A percentile compares a stretch with the other conserved stretches of the same genome.
Evolutionary conservation across 1,140 invertebrate genomes (phyloP).

Genomic region (Cherax quadricarinatus): DNA sequence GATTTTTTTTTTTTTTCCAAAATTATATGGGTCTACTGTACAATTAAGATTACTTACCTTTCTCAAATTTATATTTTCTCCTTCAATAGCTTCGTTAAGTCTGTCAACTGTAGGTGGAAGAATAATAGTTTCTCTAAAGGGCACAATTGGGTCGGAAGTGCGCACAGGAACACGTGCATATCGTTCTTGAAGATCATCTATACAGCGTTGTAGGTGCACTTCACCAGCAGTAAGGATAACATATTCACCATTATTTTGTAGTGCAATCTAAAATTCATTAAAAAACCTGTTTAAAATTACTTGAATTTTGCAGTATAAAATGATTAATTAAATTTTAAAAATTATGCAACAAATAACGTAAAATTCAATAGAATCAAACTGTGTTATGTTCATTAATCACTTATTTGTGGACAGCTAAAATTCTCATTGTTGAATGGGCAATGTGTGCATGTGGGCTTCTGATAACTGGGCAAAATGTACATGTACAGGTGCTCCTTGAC

Average conservation of each 20-base stretch:
- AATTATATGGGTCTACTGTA: too few species aligned
- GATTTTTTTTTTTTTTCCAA: too few species aligned
- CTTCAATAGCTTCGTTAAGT: slow-evolving; percentile 90
- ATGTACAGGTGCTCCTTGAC: too few species aligned
- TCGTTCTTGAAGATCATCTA: slow-evolving; percentile 87
- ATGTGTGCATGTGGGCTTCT: too few species aligned
- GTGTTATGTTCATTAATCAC: too few species aligned
- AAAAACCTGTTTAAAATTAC: background rate
- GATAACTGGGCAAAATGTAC: too few species aligned
- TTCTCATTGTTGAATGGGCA: too few species aligned
- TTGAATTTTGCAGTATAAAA: background rate
- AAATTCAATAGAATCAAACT: too few species aligned
- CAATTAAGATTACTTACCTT: slow-evolving; percentile 22
- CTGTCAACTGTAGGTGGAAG: slow-evolving; percentile 89
- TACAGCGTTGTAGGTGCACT: slow-evolving; percentile 96
- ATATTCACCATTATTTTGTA: slow-evolving; percentile 97
- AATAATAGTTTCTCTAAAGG: slow-evolving; percentile 96
- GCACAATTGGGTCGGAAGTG: slow-evolving; percentile 96
- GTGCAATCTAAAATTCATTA: slow-evolving; percentile 76
- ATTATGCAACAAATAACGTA: too few species aligned
- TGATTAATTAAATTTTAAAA: background rate
- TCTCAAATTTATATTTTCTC: slow-evolving; percentile 76
- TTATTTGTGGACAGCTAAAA: too few species aligned
- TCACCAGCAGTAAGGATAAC: slow-evolving; percentile 98
- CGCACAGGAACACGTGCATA: slow-evolving; percentile 90